phyloP scores from a whole-genome alignment of 2,113 vertebrate genomes.

The Tapirus terrestris region DNA sequence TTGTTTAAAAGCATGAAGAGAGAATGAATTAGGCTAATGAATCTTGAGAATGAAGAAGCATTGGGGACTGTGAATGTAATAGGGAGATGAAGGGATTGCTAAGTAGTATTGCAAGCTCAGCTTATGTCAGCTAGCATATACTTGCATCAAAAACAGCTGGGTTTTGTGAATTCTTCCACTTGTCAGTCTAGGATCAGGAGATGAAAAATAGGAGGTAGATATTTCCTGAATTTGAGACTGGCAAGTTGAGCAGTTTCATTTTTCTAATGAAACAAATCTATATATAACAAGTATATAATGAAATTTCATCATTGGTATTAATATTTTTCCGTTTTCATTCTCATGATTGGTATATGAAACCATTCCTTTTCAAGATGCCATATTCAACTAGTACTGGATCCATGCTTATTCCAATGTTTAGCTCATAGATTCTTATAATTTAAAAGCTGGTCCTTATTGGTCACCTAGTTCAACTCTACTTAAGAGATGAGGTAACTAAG shows the following conservation, averaged over 20 bases:
- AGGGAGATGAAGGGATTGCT: neutral
- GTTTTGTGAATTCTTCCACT: constrained; percentile 8
- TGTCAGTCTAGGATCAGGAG: neutral
- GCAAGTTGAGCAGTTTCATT: neutral
- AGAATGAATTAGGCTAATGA: neutral
- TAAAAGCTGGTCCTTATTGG: neutral
- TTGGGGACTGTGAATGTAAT: neutral
- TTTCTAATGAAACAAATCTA: neutral
- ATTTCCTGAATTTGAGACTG: constrained; percentile 13
- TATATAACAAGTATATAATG: neutral
- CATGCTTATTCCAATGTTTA: neutral
- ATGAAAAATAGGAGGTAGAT: neutral
- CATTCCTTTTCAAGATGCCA: constrained; percentile 36
- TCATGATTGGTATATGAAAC: neutral
- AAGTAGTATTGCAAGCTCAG: neutral
- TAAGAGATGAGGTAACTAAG: neutral
- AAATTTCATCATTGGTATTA: neutral
- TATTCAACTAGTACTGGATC: neutral
- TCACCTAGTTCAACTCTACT: neutral
- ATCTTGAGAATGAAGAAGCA: constrained; percentile 12
- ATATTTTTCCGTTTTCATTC: constrained; percentile 3
- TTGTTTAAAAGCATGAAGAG: neutral
- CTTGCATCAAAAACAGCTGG: neutral
- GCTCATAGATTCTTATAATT: neutral
- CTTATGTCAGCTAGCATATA: neutral